Base-by-base conservation (phyloP, 2,888 invertebrate genomes). In the Lordiphosa fenestrarum region DNA sequence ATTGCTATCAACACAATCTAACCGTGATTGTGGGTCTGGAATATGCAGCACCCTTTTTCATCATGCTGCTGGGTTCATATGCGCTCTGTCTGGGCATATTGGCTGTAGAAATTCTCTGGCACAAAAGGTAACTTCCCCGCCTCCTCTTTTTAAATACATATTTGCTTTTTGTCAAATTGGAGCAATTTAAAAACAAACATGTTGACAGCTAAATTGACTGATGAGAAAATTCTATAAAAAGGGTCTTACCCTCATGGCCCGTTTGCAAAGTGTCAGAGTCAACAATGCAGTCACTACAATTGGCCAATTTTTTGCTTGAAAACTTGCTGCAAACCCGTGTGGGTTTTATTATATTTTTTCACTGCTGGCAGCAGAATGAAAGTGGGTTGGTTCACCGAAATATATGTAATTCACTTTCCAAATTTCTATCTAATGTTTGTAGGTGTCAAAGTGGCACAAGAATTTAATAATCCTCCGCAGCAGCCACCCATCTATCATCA, bases 41-140 rank as follows among this genome's bases (percentile, higher is more conserved):
- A 49, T 86, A 88, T 13, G 85, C 86, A 1, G 88, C 87, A 10
- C 88, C 89, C 0, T 42, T 89, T 4, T 88, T 89, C 48, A 67
- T 87, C 3, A 63, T 89, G 42, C 62, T 89, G 1, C 53, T 78
- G 5, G 33, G 62, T 1, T 72, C 66, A 4, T 88, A 84, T 49
- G 12, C 73, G 0, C 10, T 84, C 4, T 75, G 80, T n/a, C 13
- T 85, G 4, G 40, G 77, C 1, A 35, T 87, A n/a, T 54, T 88
- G 54, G 41, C 69, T n/a, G 2, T 86, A 23, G 88, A 88, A 62
- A 68, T 86, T 49, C 23, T 70, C 2, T 78, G 73, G 68, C 55
- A 71, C 6, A 66, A 61, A 42, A 51, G 56, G 62, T 25, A 25
- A 25, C 7, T 7, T 25, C 6, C 25, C 25, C 25, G 7, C 25